phyloP scores from a whole-genome alignment of 2,113 vertebrate genomes.

The Varanus salvator region DNA sequence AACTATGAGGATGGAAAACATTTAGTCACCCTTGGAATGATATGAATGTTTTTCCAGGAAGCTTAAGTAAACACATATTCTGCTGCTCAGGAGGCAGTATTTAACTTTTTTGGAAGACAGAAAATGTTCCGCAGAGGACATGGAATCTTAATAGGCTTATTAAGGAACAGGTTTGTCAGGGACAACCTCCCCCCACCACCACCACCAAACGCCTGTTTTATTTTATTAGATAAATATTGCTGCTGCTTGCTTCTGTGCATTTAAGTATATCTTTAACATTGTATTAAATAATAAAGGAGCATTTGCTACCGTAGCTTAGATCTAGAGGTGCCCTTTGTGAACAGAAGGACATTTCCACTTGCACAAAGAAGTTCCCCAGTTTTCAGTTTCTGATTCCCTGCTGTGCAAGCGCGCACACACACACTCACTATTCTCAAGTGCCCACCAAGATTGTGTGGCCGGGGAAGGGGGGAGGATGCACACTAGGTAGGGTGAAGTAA shows the following conservation, averaged over 20 bases:
- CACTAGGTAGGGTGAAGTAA: not conserved
- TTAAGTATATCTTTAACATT: not conserved
- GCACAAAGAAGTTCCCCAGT: not conserved
- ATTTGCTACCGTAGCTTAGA: not conserved
- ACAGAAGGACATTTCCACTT: not conserved
- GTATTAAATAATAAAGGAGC: conserved; percentile 12
- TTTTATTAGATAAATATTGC: not conserved
- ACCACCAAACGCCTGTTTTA: not conserved
- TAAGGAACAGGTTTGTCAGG: conserved; percentile 75
- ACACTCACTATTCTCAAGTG: not conserved
- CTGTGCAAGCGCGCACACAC: not conserved
- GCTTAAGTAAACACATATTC: conserved; percentile 85
- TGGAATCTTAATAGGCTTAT: conserved; percentile 74
- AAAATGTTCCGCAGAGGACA: conserved; percentile 78
- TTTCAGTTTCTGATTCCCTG: not conserved
- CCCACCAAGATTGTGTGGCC: too few relatives aligned
- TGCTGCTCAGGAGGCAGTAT: conserved; percentile 78
- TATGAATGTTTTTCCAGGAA: conserved; percentile 89
- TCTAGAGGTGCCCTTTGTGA: not conserved
- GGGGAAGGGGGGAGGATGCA: too few relatives aligned
- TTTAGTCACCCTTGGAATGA: conserved; percentile 89
- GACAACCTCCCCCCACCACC: not conserved
- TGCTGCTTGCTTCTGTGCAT: not conserved
- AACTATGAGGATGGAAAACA: conserved; percentile 87
- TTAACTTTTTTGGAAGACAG: conserved; percentile 80